Percentiles rank a stretch among this genome's conserved stretches.
Evolutionary conservation across 2,888 invertebrate genomes (phyloP).

Genomic region (Trichogramma evanescens): DNA sequence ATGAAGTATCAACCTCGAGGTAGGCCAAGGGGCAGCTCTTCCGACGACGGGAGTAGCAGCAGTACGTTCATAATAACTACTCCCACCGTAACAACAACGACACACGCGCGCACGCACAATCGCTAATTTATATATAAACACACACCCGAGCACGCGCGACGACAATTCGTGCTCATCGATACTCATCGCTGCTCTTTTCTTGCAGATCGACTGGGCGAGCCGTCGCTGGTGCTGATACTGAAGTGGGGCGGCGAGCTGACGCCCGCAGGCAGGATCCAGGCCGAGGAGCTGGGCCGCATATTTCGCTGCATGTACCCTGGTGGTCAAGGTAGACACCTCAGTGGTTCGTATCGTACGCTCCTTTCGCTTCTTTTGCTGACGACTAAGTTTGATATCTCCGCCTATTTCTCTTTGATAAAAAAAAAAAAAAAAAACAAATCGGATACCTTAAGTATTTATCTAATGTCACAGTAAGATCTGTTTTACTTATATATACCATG

Average conservation of each 20-base stretch:
- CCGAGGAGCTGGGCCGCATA: constrained; percentile 93
- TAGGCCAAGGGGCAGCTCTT: constrained; percentile 82
- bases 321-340: constrained; percentile 83
- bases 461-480: too few species aligned
- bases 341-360: constrained; percentile 58
- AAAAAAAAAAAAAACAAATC: too few species aligned
- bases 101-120: too few species aligned
- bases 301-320: constrained; percentile 99
- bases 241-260: constrained; percentile 99
- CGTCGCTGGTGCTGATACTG: constrained; percentile 89
- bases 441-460: too few species aligned
- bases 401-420: background rate
- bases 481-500: too few species aligned
- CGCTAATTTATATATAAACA: too few species aligned
- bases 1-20: constrained; percentile 98
- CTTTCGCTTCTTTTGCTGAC: constrained; percentile 31
- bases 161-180: too few species aligned
- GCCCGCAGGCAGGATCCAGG: constrained; percentile 94
- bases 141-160: background rate
- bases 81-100: too few species aligned
- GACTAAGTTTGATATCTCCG: constrained; percentile 19
- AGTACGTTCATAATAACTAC: constrained; percentile 24
- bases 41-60: constrained; percentile 79
- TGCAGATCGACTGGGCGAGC: constrained; percentile 77
- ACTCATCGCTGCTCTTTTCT: background rate